A percentile compares a stretch with the other conserved stretches of the same genome.
Conservation (phyloP, 2,113 vertebrate genomes). For the Phoenicopterus ruber region DNA sequence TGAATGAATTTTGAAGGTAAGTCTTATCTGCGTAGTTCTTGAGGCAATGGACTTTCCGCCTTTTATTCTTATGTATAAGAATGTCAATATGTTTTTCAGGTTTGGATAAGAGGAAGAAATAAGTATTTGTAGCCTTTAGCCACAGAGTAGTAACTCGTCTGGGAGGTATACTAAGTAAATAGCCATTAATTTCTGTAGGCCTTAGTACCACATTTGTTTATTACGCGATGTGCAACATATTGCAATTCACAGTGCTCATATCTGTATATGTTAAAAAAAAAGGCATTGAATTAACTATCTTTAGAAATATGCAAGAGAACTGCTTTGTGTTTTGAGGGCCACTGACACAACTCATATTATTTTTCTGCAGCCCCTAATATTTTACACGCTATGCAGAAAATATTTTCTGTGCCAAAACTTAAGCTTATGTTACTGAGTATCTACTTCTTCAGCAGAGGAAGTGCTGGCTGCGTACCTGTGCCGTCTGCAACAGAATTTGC, state of each 20-base stretch:
- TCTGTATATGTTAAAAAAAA: not conserved
- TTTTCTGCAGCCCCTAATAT: constrained; percentile 15
- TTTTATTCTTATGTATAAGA: not conserved
- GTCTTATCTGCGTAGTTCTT: not conserved
- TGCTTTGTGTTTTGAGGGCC: constrained; percentile 30
- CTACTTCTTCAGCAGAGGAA: not conserved
- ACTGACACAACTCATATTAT: not conserved
- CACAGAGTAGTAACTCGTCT: not conserved
- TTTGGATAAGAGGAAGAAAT: not conserved
- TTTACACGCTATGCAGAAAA: constrained; percentile 1
- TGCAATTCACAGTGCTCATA: constrained; percentile 33
- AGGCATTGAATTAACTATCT: not conserved
- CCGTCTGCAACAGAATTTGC: not conserved
- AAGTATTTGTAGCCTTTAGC: not conserved
- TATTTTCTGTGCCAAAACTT: not conserved
- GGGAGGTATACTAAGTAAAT: constrained; percentile 5
- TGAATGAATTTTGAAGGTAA: not conserved
- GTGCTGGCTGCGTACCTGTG: not conserved
- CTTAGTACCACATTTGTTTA: constrained; percentile 1
- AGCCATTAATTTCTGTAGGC: not conserved
- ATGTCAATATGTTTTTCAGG: not conserved
- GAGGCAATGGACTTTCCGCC: not conserved
- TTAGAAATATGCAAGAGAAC: constrained; percentile 36
- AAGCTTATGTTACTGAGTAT: not conserved
- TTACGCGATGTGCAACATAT: not conserved